Base-by-base conservation (phyloP, 2,113 vertebrate species). In the Hippocampus barbouri region DNA sequence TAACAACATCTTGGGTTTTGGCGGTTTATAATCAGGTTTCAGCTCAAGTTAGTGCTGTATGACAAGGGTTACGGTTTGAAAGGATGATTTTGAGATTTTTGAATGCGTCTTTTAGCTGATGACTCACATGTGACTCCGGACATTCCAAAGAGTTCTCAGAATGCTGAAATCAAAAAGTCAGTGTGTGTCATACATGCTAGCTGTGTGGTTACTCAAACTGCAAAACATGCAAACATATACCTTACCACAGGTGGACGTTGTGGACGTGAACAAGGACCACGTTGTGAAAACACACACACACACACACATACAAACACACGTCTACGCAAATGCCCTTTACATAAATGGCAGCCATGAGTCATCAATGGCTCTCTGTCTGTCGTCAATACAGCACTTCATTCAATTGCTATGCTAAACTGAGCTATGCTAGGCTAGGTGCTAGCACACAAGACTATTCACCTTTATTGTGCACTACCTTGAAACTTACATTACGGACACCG, bases 171-270 rank as follows among this genome's bases (percentile, higher is more conserved):
- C 1, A 57, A 53, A 57, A 57, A 57, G 54, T 23, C 11, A 57
- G n/a, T 57, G 11, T 57, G 54, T 57, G n/a, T 57, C n/a, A 25
- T 57, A 23, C n/a, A 23, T 57, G 54, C 14, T 57, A 57, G 21
- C 21, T 23, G 51, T n/a, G 3, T 23, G n/a, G 54, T 23, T 23
- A 25, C n/a, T 18, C 43, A 45, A 56, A 56, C 53, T 9, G 53
- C 53, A 38, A 11, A 57, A 61, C 62, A 57, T n/a, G n/a, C 1
- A 61, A 54, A 74, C 15, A 15, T 3, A 49, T 15, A 12, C 15
- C 15, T 47, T 16, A 49, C 45, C 43, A 45, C 78, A 83, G 54
- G 68, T 34, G 73, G 54, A 70, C 65, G 38, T 34, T 49, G 73
- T 76, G 72, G 56, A 63, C 5, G 56, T 23, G 20, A 41, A 67